These are phyloP conservation scores for Microctonus aethiopoides DNA, from an alignment of 2,888 invertebrate genomes.

Conservation along the genomic window DNA sequence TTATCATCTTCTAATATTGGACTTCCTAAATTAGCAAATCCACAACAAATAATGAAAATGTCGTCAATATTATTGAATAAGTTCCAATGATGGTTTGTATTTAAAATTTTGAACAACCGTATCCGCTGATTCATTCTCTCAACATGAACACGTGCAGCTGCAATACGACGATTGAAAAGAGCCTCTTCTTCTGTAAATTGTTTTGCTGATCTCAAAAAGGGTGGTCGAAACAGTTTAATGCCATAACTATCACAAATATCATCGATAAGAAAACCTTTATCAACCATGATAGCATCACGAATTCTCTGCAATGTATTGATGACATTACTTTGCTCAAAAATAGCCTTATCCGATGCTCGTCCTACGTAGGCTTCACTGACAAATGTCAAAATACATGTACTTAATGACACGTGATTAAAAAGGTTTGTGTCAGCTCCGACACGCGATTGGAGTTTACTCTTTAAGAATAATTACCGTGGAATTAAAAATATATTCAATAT, in stretches of 20 bases:
- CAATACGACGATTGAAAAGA: constrained; percentile 6
- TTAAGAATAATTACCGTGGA: too few relatives aligned
- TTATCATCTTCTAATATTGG: constrained; percentile 10
- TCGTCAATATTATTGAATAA: neutral
- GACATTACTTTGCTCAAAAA: constrained; percentile 36
- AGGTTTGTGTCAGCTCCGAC: too few relatives aligned
- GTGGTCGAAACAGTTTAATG: constrained; percentile 37
- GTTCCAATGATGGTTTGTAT: neutral
- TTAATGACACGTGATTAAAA: too few relatives aligned
- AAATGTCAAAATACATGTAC: constrained; percentile 38
- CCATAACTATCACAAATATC: constrained; percentile 27
- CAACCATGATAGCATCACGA: constrained; percentile 43
- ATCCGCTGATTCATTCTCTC: constrained; percentile 27
- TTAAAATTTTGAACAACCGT: neutral
- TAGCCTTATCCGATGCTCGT: constrained; percentile 42
- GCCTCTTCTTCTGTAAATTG: constrained; percentile 8
- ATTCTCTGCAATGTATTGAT: constrained; percentile 23
- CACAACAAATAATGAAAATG: constrained; percentile 2
- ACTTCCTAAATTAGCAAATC: constrained; percentile 1
- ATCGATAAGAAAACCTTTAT: constrained; percentile 29
- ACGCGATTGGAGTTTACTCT: too few relatives aligned
- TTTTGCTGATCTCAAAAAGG: constrained; percentile 31
- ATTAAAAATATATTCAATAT: too few relatives aligned
- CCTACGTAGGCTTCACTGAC: constrained; percentile 43
- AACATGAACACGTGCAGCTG: constrained; percentile 29